These are phyloP conservation scores for Pseudolaguvia tuberculata DNA, from an alignment of 2,113 vertebrate genomes.

Conservation along the genomic window DNA sequence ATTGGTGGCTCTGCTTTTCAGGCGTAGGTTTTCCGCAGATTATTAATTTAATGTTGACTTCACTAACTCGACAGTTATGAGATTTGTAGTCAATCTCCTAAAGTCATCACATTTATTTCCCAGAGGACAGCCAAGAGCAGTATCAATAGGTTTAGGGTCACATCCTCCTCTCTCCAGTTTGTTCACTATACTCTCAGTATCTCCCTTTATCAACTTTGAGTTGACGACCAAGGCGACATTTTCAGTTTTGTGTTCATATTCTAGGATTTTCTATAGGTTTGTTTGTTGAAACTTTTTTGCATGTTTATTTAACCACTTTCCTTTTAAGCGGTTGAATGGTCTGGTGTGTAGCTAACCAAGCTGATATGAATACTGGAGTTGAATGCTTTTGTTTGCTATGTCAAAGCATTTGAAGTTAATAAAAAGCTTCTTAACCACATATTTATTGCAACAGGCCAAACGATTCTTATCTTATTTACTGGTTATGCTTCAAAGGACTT, in stretches of 20 bases:
- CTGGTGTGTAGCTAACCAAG: not conserved
- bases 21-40: not conserved
- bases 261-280: not conserved
- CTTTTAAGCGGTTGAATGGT: not conserved
- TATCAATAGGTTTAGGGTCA: constrained; percentile 25
- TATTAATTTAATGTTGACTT: not conserved
- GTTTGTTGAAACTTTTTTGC: not conserved
- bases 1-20: not conserved
- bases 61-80: no score
- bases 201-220: not conserved
- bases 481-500: not conserved
- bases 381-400: not conserved
- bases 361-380: not conserved
- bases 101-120: constrained; percentile 39
- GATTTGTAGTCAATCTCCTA: constrained; percentile 32
- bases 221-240: not conserved
- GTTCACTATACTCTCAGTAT: not conserved
- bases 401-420: not conserved
- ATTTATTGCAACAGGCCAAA: not conserved
- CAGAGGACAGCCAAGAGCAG: constrained; percentile 25
- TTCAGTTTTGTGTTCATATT: not conserved
- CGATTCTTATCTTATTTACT: not conserved
- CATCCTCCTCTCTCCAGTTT: not conserved
- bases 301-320: not conserved
- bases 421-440: not conserved